These are phyloP conservation scores for Lithobates sylvaticus DNA, from an alignment of 2,797 vertebrate genomes.

Conservation along the genomic window DNA sequence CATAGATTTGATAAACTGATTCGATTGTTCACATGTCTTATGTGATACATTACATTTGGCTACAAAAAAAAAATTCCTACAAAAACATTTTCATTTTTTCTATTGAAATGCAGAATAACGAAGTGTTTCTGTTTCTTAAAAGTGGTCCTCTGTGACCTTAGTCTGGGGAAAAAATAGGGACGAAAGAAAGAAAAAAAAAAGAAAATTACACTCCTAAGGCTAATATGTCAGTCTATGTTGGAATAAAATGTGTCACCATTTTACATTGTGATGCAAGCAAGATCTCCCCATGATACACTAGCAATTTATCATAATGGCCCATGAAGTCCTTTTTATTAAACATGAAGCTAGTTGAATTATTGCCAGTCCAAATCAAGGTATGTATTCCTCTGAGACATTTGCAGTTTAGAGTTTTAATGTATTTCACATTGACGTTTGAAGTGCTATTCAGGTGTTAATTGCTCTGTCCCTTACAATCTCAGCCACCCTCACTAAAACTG, in stretches of 20 bases:
- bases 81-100: neutral
- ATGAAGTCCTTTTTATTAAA: constrained; percentile 92
- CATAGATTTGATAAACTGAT: too few relatives aligned
- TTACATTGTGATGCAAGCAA: constrained; percentile 96
- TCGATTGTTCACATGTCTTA: too few relatives aligned
- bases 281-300: constrained; percentile 88
- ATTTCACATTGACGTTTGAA: constrained; percentile 35
- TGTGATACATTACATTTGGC: too few relatives aligned
- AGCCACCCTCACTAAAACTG: constrained; percentile 23
- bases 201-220: constrained; percentile 94
- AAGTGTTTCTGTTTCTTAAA: constrained; percentile 29
- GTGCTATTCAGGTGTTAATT: constrained; percentile 56
- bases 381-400: constrained; percentile 38
- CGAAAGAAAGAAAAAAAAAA: constrained; percentile 66
- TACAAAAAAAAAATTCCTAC: neutral
- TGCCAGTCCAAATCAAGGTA: constrained; percentile 81
- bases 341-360: constrained; percentile 94
- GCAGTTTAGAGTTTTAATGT: constrained; percentile 51
- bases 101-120: constrained; percentile 27
- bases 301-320: constrained; percentile 94
- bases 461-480: constrained; percentile 20
- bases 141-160: constrained; percentile 48
- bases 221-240: constrained; percentile 92
- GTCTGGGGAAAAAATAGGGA: constrained; percentile 3
- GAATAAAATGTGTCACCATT: constrained; percentile 95